Evolutionary conservation across 2,113 vertebrate genomes (phyloP).

Genomic region (Enhydra lutris): DNA sequence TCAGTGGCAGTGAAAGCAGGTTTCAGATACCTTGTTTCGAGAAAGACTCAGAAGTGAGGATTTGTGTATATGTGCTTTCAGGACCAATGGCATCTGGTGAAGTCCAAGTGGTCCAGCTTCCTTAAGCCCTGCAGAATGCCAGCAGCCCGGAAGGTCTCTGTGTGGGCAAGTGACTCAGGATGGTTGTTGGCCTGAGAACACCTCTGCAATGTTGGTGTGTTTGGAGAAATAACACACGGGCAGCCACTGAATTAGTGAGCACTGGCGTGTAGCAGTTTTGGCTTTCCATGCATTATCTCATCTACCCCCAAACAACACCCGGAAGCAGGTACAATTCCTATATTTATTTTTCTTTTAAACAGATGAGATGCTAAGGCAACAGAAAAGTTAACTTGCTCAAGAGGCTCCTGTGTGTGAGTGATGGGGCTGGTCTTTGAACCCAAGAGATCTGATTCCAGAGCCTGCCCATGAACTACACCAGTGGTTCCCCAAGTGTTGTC

Average conservation of each 20-base stretch:
- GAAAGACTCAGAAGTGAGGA: not conserved
- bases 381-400: not conserved
- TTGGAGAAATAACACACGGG: not conserved
- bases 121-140: not conserved
- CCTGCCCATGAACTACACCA: not conserved
- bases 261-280: not conserved
- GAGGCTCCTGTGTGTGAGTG: too few relatives aligned
- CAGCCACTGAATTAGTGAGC: not conserved
- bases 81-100: rapidly evolving
- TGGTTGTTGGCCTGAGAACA: rapidly evolving
- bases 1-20: not conserved
- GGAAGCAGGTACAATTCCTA: not conserved
- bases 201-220: too few relatives aligned
- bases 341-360: not conserved
- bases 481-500: not conserved
- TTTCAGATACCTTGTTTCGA: not conserved
- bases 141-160: not conserved
- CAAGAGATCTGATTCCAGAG: not conserved
- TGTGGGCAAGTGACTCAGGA: not conserved
- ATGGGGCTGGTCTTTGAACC: not conserved
- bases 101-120: not conserved
- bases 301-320: not conserved
- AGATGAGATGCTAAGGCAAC: not conserved
- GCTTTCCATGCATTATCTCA: not conserved
- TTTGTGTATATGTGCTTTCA: not conserved